Conservation (phyloP, 1,140 invertebrate species). For the Melitaea cinxia region DNA sequence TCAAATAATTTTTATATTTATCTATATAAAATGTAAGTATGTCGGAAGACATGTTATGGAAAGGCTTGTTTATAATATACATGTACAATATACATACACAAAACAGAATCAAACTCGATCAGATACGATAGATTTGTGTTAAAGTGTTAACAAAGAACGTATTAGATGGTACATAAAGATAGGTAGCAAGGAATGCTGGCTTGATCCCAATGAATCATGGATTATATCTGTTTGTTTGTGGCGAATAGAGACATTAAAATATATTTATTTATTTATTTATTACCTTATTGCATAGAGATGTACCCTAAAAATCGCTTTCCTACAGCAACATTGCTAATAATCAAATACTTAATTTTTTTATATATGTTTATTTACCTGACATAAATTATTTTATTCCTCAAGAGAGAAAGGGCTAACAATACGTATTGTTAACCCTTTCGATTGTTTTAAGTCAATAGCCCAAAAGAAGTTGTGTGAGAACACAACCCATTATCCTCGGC, state of each 20-base stretch:
- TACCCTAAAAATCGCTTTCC: neutral
- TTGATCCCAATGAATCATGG: conserved; percentile 30
- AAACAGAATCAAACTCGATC: conserved; percentile 32
- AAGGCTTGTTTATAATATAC: neutral
- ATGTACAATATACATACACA: neutral
- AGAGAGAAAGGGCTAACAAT: too few species aligned
- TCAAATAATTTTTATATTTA: too few species aligned
- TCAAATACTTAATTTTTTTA: too few species aligned
- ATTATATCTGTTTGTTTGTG: conserved; percentile 3
- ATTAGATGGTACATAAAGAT: conserved; percentile 23
- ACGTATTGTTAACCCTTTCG: too few species aligned
- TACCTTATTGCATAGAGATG: neutral
- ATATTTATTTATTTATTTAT: neutral
- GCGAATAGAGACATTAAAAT: conserved; percentile 4
- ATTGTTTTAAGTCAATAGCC: too few species aligned
- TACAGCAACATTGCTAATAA: neutral
- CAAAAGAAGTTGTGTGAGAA: too few species aligned
- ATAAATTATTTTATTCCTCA: too few species aligned
- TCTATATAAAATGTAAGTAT: too few species aligned
- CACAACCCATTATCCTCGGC: too few species aligned
- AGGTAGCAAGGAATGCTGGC: conserved; percentile 40
- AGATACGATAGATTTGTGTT: conserved; percentile 48
- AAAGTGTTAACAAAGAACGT: conserved; percentile 47
- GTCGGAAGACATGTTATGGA: neutral
- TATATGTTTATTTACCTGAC: too few species aligned